phyloP scores from a whole-genome alignment of 1,140 invertebrate genomes.

The Anoplolepis gracilipes region DNA sequence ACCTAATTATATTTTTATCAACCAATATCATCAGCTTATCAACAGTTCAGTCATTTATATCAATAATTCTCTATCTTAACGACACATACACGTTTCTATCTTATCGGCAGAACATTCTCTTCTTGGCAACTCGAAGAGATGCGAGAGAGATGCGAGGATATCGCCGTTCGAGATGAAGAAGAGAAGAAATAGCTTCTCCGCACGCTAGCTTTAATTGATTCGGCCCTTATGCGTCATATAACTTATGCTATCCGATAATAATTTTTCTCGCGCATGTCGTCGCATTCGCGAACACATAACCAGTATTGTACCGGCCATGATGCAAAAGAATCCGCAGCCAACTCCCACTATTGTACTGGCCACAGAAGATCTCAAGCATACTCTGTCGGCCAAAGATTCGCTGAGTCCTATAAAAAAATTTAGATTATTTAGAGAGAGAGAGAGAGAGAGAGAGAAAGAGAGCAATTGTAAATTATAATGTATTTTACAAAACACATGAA shows the following conservation, averaged over 20 bases:
- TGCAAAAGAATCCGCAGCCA: conserved; percentile 89
- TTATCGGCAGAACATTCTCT: conserved; percentile 41
- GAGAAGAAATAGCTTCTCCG: conserved; percentile 32
- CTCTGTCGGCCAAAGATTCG: conserved; percentile 85
- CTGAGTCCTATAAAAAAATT: conserved; percentile 81
- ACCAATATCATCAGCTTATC: conserved; percentile 1
- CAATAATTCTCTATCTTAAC: conserved; percentile 42
- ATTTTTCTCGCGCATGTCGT: conserved; percentile 86
- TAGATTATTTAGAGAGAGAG: background rate
- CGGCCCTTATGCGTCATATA: conserved; percentile 91
- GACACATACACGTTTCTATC: conserved; percentile 36
- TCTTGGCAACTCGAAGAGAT: background rate
- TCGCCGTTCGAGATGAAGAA: conserved; percentile 17
- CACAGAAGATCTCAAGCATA: conserved; percentile 92
- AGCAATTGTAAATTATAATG: background rate
- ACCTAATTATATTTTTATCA: background rate
- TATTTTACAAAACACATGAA: background rate
- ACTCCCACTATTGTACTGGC: conserved; percentile 91
- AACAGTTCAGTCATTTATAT: conserved; percentile 30
- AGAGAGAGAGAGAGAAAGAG: background rate
- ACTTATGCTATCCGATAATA: conserved; percentile 87
- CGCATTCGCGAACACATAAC: conserved; percentile 91
- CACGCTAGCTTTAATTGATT: conserved; percentile 87
- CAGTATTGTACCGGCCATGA: conserved; percentile 89
- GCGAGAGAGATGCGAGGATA: conserved; percentile 23